Conservation (phyloP, 2,113 vertebrate genomes). For the Brachypteracias leptosomus region DNA sequence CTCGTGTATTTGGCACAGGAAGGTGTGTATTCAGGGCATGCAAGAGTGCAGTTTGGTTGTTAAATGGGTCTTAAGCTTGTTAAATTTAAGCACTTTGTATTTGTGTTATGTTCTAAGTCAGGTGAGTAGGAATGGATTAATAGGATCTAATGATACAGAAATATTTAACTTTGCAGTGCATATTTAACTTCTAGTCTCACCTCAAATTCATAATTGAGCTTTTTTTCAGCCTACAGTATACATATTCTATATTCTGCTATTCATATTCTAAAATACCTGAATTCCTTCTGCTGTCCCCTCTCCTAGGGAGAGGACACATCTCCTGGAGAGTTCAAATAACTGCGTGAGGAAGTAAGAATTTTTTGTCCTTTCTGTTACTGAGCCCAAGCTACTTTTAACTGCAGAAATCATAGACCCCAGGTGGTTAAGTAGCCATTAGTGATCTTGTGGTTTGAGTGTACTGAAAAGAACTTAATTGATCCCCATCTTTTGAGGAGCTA, state of each 20-base stretch:
- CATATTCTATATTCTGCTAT: background rate
- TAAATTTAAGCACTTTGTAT: background rate
- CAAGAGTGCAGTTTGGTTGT: background rate
- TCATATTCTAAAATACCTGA: background rate
- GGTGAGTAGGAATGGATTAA: background rate
- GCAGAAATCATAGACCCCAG: background rate
- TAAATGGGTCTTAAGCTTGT: background rate
- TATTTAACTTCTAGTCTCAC: background rate
- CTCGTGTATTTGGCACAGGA: background rate
- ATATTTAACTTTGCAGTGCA: background rate
- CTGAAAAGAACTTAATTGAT: background rate
- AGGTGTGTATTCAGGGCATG: background rate
- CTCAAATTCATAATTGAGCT: background rate
- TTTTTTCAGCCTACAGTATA: too few species aligned
- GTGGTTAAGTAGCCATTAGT: background rate
- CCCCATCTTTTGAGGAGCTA: background rate
- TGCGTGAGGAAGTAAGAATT: background rate
- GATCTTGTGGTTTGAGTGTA: background rate
- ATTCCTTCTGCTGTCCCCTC: background rate
- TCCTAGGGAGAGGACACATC: background rate
- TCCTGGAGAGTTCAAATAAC: background rate
- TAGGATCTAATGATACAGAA: background rate
- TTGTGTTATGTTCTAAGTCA: background rate
- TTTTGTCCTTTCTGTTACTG: background rate
- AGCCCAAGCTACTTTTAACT: background rate